A percentile compares a stretch with the other conserved stretches of the same genome.
Conservation (phyloP, 2,113 vertebrate species). For the Vulpes vulpes region DNA sequence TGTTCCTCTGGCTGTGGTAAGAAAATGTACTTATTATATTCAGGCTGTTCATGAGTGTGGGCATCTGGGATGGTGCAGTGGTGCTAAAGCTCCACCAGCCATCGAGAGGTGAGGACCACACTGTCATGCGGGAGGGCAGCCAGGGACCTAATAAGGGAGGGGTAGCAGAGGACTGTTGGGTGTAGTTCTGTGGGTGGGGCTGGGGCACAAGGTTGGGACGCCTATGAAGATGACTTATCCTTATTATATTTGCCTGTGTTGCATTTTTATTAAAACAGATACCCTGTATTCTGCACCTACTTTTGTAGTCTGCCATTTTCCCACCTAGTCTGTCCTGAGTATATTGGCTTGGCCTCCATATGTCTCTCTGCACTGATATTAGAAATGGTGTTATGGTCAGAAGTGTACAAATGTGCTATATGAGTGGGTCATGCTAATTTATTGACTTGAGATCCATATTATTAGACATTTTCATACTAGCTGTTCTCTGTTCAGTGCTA, state of each 20-base stretch:
- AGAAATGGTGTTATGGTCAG: neutral
- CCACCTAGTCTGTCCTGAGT: rapidly evolving
- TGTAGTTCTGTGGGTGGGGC: neutral
- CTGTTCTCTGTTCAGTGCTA: neutral
- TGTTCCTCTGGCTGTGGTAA: rapidly evolving
- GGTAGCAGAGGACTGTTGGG: neutral
- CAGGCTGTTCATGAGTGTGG: neutral
- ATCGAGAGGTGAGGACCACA: neutral
- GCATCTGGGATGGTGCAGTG: neutral
- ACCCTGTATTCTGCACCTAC: neutral
- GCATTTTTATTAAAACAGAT: neutral
- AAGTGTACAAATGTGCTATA: rapidly evolving
- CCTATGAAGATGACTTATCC: neutral
- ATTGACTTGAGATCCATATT: neutral
- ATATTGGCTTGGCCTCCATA: neutral
- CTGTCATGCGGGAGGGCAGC: rapidly evolving
- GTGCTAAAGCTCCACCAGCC: neutral
- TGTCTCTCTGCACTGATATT: neutral
- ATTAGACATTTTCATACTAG: neutral
- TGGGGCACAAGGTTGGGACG: neutral
- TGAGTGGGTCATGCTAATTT: neutral
- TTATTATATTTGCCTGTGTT: neutral
- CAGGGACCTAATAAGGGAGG: neutral
- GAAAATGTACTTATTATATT: neutral
- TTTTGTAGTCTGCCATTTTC: neutral